Evolutionary conservation across 2,113 vertebrate genomes (phyloP).

Genomic region (Ceratotherium simum): DNA sequence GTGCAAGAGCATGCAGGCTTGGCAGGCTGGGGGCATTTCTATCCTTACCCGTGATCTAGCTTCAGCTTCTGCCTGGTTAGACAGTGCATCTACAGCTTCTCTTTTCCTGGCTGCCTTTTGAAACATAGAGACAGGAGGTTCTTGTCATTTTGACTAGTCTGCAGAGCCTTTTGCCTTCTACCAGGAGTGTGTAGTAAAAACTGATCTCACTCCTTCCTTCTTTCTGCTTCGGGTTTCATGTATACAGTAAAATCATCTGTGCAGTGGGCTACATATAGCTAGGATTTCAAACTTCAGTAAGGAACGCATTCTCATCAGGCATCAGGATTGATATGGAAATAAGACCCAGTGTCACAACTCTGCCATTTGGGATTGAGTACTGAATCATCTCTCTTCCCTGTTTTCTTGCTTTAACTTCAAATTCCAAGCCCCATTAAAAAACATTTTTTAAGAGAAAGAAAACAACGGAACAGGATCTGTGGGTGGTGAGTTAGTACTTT

Average conservation of each 20-base stretch:
- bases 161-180: neutral
- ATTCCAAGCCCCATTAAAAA: conserved; percentile 48
- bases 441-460: conserved; percentile 51
- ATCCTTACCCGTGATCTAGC: neutral
- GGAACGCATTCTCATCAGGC: neutral
- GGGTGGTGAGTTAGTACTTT: neutral
- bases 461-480: conserved; percentile 23
- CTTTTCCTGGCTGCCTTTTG: conserved; percentile 24
- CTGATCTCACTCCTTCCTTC: neutral
- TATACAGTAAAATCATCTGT: neutral
- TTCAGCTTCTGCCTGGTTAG: conserved; percentile 19
- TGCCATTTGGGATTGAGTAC: neutral
- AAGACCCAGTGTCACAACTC: neutral
- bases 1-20: neutral
- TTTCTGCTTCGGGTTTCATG: conserved; percentile 31
- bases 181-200: neutral
- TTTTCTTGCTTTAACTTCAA: neutral
- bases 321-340: neutral
- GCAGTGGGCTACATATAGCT: neutral
- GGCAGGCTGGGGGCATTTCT: neutral
- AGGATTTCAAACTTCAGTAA: neutral
- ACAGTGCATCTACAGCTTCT: neutral
- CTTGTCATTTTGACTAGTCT: neutral
- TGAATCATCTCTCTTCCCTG: neutral
- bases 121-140: neutral